These are phyloP conservation scores for Malacoraja senta DNA, from an alignment of 2,797 vertebrate species.

Conservation along the genomic window DNA sequence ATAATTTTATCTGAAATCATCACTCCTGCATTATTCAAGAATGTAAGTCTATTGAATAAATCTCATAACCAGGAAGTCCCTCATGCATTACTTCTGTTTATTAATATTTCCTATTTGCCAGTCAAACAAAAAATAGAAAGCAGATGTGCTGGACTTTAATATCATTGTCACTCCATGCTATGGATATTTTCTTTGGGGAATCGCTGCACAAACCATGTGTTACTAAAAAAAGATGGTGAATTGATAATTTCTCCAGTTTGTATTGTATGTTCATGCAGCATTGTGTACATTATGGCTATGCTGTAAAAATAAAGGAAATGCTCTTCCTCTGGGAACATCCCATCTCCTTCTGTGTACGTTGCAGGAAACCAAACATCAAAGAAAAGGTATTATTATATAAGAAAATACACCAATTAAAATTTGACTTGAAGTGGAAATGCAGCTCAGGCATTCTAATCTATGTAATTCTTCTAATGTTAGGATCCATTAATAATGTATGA, in stretches of 20 bases:
- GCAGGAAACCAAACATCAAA: background rate
- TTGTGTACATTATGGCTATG: background rate
- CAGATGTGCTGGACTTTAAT: background rate
- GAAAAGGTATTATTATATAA: background rate
- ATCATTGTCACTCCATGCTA: background rate
- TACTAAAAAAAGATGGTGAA: constrained; percentile 2
- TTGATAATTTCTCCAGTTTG: background rate
- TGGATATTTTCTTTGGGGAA: constrained; percentile 2
- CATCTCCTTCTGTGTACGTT: background rate
- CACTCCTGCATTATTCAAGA: background rate
- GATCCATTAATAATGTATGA: background rate
- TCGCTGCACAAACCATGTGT: background rate
- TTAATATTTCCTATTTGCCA: constrained; percentile 4
- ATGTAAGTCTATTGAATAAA: background rate
- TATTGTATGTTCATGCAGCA: background rate
- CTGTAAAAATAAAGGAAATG: background rate
- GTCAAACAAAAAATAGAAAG: background rate
- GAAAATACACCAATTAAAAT: constrained; percentile 7
- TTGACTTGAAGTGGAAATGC: background rate
- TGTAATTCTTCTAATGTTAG: background rate
- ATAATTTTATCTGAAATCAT: background rate
- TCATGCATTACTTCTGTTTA: background rate
- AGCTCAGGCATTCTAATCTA: background rate
- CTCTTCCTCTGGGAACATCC: background rate
- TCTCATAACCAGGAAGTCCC: background rate